These are phyloP conservation scores for Galeopterus variegatus DNA, from an alignment of 2,113 vertebrate genomes.

Conservation along the genomic window DNA sequence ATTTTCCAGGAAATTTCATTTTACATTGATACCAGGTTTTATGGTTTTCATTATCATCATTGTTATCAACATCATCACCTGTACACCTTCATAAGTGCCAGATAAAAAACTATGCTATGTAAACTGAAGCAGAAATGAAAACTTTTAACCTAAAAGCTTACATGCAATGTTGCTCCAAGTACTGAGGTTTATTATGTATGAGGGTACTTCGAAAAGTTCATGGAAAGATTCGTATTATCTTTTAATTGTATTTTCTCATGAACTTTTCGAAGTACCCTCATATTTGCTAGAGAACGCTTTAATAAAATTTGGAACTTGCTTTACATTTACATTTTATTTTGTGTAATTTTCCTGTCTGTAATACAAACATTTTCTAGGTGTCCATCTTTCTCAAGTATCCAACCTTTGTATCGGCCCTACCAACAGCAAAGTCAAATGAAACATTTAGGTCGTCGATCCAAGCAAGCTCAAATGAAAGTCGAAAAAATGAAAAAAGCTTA, in stretches of 20 bases:
- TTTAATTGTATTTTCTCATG: too few species aligned
- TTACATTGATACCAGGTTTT: slow-evolving; percentile 28
- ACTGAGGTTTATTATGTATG: neutral
- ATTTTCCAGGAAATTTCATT: slow-evolving; percentile 60
- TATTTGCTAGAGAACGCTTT: slow-evolving; percentile 35
- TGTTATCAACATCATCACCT: neutral
- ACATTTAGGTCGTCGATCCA: slow-evolving; percentile 55
- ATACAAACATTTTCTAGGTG: slow-evolving; percentile 63
- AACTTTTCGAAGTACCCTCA: too few species aligned
- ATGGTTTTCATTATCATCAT: neutral
- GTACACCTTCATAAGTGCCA: neutral
- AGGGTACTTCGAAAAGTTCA: too few species aligned
- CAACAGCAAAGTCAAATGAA: slow-evolving; percentile 19
- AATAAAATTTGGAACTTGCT: slow-evolving; percentile 61
- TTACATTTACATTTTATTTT: slow-evolving; percentile 61
- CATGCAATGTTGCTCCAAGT: neutral
- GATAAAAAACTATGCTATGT: slow-evolving; percentile 10
- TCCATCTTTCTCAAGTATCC: neutral
- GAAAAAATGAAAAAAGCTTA: slow-evolving; percentile 74
- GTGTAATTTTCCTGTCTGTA: slow-evolving; percentile 46
- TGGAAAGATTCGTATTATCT: too few species aligned
- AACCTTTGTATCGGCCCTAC: neutral
- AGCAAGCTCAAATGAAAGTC: slow-evolving; percentile 65
- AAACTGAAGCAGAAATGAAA: slow-evolving; percentile 60
- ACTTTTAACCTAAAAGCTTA: slow-evolving; percentile 35